Evolutionary conservation across 2,888 invertebrate species (phyloP).

Genomic region (Caprella mutica): DNA sequence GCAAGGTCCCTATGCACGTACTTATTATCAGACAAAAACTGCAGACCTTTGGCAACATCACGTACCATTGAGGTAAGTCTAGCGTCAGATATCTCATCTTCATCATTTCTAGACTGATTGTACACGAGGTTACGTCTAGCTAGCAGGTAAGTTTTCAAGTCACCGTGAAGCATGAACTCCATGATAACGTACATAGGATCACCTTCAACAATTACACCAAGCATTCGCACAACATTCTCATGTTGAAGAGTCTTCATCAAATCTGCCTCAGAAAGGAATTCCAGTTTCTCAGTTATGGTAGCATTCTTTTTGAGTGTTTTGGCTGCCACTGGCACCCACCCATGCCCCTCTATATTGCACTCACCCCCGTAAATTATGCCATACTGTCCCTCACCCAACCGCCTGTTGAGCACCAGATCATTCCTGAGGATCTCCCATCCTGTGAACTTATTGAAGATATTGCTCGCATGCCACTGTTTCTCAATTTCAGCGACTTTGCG

Average conservation of each 20-base stretch:
- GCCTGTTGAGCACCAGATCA: conserved; percentile 70
- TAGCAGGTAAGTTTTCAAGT: conserved; percentile 74
- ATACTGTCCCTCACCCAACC: conserved; percentile 82
- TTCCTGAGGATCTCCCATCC: conserved; percentile 80
- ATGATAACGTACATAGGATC: conserved; percentile 83
- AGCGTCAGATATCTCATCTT: conserved; percentile 63
- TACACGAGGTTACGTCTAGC: conserved; percentile 71
- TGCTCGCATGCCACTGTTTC: conserved; percentile 40
- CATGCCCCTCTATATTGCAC: conserved; percentile 38
- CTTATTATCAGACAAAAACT: conserved; percentile 69
- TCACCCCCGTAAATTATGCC: conserved; percentile 88
- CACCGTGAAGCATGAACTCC: conserved; percentile 88
- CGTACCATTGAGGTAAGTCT: conserved; percentile 72
- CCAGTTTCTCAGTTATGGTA: conserved; percentile 70
- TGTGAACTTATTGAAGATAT: conserved; percentile 46
- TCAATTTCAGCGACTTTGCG: conserved; percentile 25
- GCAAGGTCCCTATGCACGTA: conserved; percentile 82
- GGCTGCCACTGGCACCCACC: conserved; percentile 74
- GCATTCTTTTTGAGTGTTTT: conserved; percentile 78
- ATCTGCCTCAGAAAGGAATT: conserved; percentile 84
- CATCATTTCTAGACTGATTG: conserved; percentile 49
- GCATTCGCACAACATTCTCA: conserved; percentile 68
- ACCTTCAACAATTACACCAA: conserved; percentile 74
- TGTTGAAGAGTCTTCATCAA: conserved; percentile 89
- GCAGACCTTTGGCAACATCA: conserved; percentile 71